Base-by-base conservation (phyloP, 2,888 invertebrate genomes). In the Chrysotoxum bicinctum region DNA sequence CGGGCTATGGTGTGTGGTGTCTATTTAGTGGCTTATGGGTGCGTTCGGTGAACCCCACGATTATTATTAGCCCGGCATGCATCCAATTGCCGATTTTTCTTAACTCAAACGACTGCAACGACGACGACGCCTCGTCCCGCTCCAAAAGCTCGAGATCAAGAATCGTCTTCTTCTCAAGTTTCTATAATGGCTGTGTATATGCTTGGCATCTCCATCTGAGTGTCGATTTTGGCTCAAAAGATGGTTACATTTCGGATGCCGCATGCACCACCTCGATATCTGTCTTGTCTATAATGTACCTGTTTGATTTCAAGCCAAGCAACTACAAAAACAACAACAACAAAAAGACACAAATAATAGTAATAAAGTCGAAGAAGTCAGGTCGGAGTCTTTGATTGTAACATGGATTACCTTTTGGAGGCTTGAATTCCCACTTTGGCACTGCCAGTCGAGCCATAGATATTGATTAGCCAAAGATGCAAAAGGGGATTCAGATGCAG, bases 31-130 rank as follows among this genome's bases (percentile, higher is more conserved):
- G 89, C 91, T 91, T 91, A 90, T 91, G 91, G 91, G 91, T 91
- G 91, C 91, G 91, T 91, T 91, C 91, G 90, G 90, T 91, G 91
- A 91, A 91, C 91, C 90, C 91, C 91, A 91, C 91, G 91, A 91
- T 90, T 89, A 89, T 89, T 91, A 90, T 90, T 90, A 90, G 89
- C 87, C 73, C 76, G 81, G 85, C 81, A 85, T 85, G 85, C 85
- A 85, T 76, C 85, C 85, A 85, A 85, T 81, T 85, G 85, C 69
- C 81, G 69, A 77, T 73, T 82, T 83, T 83, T 68, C 68, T 48
- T 23, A 14, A 16, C 19, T 32, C 19, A 16, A 12, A 64, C 58
- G 3, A 12, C 56, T 6, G 7, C 1, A 10, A 7, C 32, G 32
- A 19, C 3, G 19, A 2, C 3, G 23, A 21, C 62, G 30, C 30